These are phyloP conservation scores for Prunella fulvescens DNA, from an alignment of 2,113 vertebrate genomes.

Conservation along the genomic window DNA sequence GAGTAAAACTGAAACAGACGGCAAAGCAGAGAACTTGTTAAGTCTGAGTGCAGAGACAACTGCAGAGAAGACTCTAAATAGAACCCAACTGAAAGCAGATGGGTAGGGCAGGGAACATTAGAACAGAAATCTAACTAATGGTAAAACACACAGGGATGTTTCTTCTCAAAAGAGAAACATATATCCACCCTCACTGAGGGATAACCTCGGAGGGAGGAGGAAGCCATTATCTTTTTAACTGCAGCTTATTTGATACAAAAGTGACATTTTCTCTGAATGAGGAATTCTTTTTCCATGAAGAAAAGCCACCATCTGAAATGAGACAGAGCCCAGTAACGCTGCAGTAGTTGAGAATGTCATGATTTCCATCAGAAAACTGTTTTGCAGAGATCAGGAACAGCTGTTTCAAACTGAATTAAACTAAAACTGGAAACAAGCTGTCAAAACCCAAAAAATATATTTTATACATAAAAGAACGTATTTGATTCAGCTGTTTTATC, in stretches of 20 bases:
- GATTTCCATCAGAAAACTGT: slow-evolving; percentile 48
- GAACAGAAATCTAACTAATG: slow-evolving; percentile 27
- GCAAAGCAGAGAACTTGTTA: slow-evolving; percentile 44
- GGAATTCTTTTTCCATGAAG: neutral
- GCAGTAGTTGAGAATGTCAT: slow-evolving; percentile 44
- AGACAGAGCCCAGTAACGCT: neutral
- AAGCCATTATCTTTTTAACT: neutral
- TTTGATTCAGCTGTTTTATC: slow-evolving; percentile 52
- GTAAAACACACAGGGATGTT: slow-evolving; percentile 16
- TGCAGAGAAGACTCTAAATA: slow-evolving; percentile 46
- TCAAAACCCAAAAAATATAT: slow-evolving; percentile 15
- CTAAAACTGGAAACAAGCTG: slow-evolving; percentile 56
- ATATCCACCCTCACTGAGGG: neutral
- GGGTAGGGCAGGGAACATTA: slow-evolving; percentile 12
- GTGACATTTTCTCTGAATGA: neutral
- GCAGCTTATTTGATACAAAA: neutral
- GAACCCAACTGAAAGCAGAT: slow-evolving; percentile 52
- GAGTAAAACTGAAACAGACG: slow-evolving; percentile 40
- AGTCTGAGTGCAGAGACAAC: slow-evolving; percentile 51
- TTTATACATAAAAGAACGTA: slow-evolving; percentile 25
- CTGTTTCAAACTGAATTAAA: slow-evolving; percentile 59
- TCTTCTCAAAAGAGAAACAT: neutral
- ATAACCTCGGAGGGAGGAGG: neutral
- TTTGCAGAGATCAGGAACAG: slow-evolving; percentile 54
- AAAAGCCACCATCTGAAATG: slow-evolving; percentile 10